These are phyloP conservation scores for Epinephelus lanceolatus DNA, from an alignment of 2,113 vertebrate genomes.

Conservation along the genomic window DNA sequence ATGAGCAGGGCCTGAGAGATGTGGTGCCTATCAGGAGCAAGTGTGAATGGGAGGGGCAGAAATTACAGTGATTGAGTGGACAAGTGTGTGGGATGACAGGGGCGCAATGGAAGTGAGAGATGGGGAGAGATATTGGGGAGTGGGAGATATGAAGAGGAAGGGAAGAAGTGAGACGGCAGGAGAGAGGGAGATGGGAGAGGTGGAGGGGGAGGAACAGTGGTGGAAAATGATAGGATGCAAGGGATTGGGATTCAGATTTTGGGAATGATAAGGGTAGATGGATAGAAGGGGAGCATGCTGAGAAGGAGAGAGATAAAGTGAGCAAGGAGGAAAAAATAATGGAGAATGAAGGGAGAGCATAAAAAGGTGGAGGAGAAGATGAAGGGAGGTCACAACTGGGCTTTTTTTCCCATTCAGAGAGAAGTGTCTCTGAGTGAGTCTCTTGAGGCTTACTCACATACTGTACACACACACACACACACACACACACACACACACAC, in stretches of 20 bases:
- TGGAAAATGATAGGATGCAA: not conserved
- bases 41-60: conserved; percentile 38
- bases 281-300: not conserved
- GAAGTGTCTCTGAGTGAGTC: conserved; percentile 50
- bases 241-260: not conserved
- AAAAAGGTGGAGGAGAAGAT: not conserved
- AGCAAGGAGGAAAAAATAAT: not conserved
- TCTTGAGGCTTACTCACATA: conserved; percentile 47
- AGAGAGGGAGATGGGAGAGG: not conserved
- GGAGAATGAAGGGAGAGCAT: not conserved
- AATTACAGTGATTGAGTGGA: conserved; percentile 65
- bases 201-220: not conserved
- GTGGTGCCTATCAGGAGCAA: conserved; percentile 18
- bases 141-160: conserved; percentile 19
- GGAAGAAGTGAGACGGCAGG: not conserved
- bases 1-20: conserved; percentile 31
- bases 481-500: not conserved
- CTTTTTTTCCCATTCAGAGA: conserved; percentile 38
- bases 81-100: conserved; percentile 48
- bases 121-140: conserved; percentile 18
- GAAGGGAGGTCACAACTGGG: conserved; percentile 18
- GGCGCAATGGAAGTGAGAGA: conserved; percentile 36
- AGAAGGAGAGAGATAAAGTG: not conserved
- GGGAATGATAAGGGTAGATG: not conserved
- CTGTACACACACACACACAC: conserved; percentile 34